Evolutionary conservation across 1,140 invertebrate genomes (phyloP).

Genomic region (Spodoptera frugiperda): DNA sequence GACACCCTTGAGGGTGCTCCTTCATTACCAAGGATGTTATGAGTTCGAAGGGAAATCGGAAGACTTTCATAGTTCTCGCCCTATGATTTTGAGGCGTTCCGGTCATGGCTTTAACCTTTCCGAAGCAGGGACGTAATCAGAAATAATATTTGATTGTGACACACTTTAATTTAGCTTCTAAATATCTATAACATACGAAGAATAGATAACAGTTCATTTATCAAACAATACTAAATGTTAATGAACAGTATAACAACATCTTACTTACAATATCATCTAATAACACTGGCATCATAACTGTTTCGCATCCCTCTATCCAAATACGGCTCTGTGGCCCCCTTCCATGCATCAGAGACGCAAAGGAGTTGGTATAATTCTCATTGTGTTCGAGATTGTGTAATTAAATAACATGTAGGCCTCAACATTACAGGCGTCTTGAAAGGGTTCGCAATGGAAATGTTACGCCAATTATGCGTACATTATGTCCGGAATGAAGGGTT

Average conservation of each 20-base stretch:
- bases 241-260: background rate
- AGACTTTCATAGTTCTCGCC: constrained; percentile 61
- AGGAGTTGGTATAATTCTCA: constrained; percentile 77
- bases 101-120: constrained; percentile 53
- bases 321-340: constrained; percentile 41
- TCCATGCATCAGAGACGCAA: constrained; percentile 60
- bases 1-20: constrained; percentile 64
- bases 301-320: constrained; percentile 11
- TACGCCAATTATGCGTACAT: constrained; percentile 85
- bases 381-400: constrained; percentile 83
- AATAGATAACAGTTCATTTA: background rate
- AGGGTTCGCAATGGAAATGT: constrained; percentile 84
- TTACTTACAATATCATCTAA: constrained; percentile 23
- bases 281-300: constrained; percentile 15
- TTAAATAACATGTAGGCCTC: constrained; percentile 85
- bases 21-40: constrained; percentile 66
- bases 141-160: constrained; percentile 1
- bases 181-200: too few species aligned
- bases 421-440: constrained; percentile 83
- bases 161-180: too few species aligned
- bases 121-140: constrained; percentile 52
- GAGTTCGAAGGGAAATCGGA: constrained; percentile 58
- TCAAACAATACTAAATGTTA: background rate
- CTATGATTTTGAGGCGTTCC: constrained; percentile 59
- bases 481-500: constrained; percentile 82